Base-by-base conservation (phyloP, 1,140 invertebrate species). In the Gonioctena quinquepunctata region DNA sequence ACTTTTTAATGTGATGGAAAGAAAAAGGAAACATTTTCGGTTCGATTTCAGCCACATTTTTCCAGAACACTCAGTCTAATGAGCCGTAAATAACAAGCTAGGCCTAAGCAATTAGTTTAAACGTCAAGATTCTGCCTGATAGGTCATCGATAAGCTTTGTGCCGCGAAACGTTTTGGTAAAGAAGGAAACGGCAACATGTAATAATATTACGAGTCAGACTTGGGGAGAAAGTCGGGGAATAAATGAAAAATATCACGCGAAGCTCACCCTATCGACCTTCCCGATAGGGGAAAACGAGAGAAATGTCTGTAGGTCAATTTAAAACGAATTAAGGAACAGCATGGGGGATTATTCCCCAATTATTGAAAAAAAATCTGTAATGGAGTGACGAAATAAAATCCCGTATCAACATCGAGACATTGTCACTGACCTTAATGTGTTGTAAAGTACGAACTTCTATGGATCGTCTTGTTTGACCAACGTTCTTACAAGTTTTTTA, bases 311-410 rank as follows among this genome's bases (percentile, higher is more conserved):
- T 57, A 54, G 66, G 66, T 68, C 66, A 68, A 68, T 68, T 68
- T 59, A 68, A 68, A 68, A 60, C 54, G 42, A 68, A 68, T 68
- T 68, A 68, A 50, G 52, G 57, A 68, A 68, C 42, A n/a, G n/a
- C n/a, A n/a, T n/a, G n/a, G n/a, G n/a, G n/a, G n/a, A n/a, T n/a
- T n/a, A n/a, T n/a, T n/a, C n/a, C n/a, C n/a, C n/a, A n/a, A n/a
- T n/a, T n/a, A n/a, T n/a, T n/a, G n/a, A n/a, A n/a, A n/a, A n/a
- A n/a, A n/a, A n/a, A n/a, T n/a, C n/a, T n/a, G n/a, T n/a, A n/a
- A n/a, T n/a, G n/a, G n/a, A n/a, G n/a, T n/a, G n/a, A n/a, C n/a
- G n/a, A n/a, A n/a, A n/a, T n/a, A n/a, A n/a, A n/a, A n/a, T n/a
- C n/a, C n/a, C n/a, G n/a, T n/a, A n/a, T n/a, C n/a, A n/a, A n/a